Evolutionary conservation across 2,797 vertebrate species (phyloP).

Genomic region (Sternotherus odoratus): DNA sequence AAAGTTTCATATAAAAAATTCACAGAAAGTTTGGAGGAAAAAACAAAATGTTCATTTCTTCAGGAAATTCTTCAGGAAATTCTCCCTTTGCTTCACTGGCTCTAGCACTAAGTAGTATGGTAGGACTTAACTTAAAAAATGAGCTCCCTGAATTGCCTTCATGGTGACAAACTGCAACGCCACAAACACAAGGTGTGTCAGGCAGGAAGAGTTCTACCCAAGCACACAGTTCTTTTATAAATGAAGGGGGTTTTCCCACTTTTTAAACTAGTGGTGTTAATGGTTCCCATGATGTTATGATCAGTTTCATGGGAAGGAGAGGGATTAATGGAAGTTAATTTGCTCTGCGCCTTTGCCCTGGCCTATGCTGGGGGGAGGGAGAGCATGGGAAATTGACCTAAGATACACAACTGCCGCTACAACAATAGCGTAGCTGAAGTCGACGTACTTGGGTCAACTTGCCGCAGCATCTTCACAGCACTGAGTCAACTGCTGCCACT

Average conservation of each 20-base stretch:
- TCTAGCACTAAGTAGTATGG: not conserved
- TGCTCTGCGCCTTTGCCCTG: not conserved
- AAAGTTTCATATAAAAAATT: not conserved
- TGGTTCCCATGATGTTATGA: rapidly evolving
- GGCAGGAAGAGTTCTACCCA: not conserved
- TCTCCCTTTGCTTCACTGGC: not conserved
- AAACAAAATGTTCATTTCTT: not conserved
- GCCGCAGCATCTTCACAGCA: too few relatives aligned
- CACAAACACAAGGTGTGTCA: not conserved
- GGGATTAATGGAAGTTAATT: not conserved
- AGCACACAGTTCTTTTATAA: not conserved
- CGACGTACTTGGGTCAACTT: too few relatives aligned
- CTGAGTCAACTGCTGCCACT: too few relatives aligned
- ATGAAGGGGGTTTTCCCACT: not conserved
- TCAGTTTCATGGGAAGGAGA: not conserved
- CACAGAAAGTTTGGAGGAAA: not conserved
- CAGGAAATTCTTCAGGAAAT: not conserved
- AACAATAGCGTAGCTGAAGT: too few relatives aligned
- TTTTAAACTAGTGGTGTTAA: not conserved
- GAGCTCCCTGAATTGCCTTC: not conserved
- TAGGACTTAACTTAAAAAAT: not conserved
- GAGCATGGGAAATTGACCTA: too few relatives aligned
- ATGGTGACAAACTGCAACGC: not conserved
- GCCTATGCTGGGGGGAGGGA: too few relatives aligned
- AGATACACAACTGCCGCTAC: too few relatives aligned